Evolutionary conservation across 92 coral and sea anemone genomes (phyloP).

Genomic region (Pocillopora meandrina): DNA sequence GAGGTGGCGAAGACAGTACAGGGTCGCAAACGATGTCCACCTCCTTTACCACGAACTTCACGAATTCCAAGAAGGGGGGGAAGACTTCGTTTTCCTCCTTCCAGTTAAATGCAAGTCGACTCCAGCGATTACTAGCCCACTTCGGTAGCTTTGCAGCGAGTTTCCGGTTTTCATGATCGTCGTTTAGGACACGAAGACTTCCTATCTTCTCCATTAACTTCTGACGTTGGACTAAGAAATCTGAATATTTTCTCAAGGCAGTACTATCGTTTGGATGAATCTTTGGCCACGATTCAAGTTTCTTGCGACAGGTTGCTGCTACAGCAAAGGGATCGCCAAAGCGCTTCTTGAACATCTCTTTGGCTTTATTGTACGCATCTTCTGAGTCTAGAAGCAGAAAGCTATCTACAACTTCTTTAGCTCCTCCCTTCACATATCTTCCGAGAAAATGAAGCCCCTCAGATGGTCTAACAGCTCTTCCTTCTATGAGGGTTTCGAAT

Average conservation of each 20-base stretch:
- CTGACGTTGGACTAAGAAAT: constrained; percentile 61
- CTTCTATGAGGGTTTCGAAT: constrained; percentile 59
- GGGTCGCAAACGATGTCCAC: constrained; percentile 66
- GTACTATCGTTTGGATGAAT: constrained; percentile 41
- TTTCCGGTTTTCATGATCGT: constrained; percentile 59
- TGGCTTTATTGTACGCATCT: constrained; percentile 60
- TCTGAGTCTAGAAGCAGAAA: constrained; percentile 55
- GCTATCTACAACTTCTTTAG: constrained; percentile 59
- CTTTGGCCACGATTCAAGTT: constrained; percentile 56
- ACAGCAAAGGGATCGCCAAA: constrained; percentile 66
- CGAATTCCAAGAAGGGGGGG: constrained; percentile 55
- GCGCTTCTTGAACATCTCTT: constrained; percentile 49
- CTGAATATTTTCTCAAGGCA: constrained; percentile 51
- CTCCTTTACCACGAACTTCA: constrained; percentile 50
- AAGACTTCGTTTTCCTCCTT: constrained; percentile 46
- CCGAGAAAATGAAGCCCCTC: constrained; percentile 62
- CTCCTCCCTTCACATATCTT: constrained; percentile 56
- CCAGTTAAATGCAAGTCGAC: constrained; percentile 48
- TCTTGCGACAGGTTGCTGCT: constrained; percentile 51
- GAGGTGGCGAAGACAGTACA: constrained; percentile 41
- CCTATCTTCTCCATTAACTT: constrained; percentile 43
- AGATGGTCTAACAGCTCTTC: constrained; percentile 42
- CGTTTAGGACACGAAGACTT: constrained; percentile 46
- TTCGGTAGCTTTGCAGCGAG: constrained; percentile 50
- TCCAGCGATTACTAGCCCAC: constrained; percentile 57